Evolutionary conservation across 2,888 invertebrate species (phyloP).

Genomic region (Gortyna flavago): DNA sequence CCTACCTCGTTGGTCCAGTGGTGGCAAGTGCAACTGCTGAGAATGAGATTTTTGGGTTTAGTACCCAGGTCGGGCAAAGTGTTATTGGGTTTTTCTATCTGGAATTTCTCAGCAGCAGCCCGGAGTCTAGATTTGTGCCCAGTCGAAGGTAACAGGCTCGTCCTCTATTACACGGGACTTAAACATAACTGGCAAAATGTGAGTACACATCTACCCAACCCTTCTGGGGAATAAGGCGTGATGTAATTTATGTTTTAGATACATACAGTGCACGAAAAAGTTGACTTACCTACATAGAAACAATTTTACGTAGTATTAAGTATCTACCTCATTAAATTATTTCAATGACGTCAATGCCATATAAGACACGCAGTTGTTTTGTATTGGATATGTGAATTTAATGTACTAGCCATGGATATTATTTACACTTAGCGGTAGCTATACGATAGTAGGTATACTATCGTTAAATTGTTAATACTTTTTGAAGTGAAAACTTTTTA

Average conservation of each 20-base stretch:
- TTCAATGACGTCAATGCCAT: conserved; percentile 38
- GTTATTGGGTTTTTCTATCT: neutral
- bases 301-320: neutral
- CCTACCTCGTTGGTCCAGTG: neutral
- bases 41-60: neutral
- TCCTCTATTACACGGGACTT: too few relatives aligned
- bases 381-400: conserved; percentile 19
- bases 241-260: neutral
- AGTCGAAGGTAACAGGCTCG: neutral
- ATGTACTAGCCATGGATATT: neutral
- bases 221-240: neutral
- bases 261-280: neutral
- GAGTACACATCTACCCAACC: neutral
- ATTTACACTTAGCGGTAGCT: neutral
- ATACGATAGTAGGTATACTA: too few relatives aligned
- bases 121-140: neutral
- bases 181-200: neutral
- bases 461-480: neutral
- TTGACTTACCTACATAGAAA: neutral
- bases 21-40: neutral
- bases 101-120: neutral
- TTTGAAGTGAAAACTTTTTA: neutral
- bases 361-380: conserved; percentile 25
- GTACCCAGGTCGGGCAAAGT: neutral
- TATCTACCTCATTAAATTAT: conserved; percentile 30